Evolutionary conservation across 1,140 invertebrate genomes (phyloP).

Genomic region (Drosophila rufa): DNA sequence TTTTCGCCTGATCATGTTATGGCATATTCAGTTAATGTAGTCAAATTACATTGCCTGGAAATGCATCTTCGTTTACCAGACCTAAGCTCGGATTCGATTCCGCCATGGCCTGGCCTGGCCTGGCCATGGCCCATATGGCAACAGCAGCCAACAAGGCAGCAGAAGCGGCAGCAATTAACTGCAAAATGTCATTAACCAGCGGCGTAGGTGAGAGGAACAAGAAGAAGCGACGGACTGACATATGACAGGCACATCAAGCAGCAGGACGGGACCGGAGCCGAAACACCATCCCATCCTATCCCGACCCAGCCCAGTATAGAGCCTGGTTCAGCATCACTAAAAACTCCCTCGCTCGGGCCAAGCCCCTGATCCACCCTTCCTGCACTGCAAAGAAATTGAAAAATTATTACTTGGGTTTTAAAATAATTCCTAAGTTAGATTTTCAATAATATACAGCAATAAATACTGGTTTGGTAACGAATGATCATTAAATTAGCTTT

Average conservation of each 20-base stretch:
- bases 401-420: not conserved
- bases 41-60: slow-evolving; percentile 81
- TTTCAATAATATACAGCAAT: not conserved
- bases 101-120: slow-evolving; percentile 14
- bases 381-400: slow-evolving; percentile 8
- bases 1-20: slow-evolving; percentile 48
- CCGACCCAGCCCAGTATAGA: slow-evolving; percentile 30
- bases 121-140: slow-evolving; percentile 67
- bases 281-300: slow-evolving; percentile 25
- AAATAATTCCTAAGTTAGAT: not conserved
- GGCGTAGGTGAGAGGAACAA: slow-evolving; percentile 69
- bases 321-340: slow-evolving; percentile 60
- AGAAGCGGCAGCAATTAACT: slow-evolving; percentile 71
- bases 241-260: slow-evolving; percentile 80
- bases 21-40: slow-evolving; percentile 70
- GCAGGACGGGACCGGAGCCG: slow-evolving; percentile 26
- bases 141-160: slow-evolving; percentile 2
- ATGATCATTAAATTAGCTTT: not conserved
- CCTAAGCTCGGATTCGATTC: slow-evolving; percentile 26
- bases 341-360: slow-evolving; percentile 64
- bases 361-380: slow-evolving; percentile 38
- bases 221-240: slow-evolving; percentile 75
- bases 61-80: slow-evolving; percentile 72
- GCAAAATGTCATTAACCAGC: slow-evolving; percentile 80
- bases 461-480: not conserved